Base-by-base conservation (phyloP, 2,797 vertebrate species). In the Todus mexicanus region DNA sequence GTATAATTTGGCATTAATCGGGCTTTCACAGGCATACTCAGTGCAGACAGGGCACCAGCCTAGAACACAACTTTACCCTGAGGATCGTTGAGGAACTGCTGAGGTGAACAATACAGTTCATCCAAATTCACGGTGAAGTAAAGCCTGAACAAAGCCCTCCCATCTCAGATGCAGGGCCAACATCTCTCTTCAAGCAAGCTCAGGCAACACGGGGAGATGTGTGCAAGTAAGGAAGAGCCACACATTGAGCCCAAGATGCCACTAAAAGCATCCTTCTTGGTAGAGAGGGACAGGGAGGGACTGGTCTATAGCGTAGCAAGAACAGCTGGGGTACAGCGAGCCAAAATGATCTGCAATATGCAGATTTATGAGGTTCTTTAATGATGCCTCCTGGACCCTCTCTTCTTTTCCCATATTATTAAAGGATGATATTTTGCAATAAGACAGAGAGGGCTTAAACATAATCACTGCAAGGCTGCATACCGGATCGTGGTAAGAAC, bases 21-120 rank as follows among this genome's bases (percentile, higher is more conserved):
- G 83, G 61, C 56, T 95, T 97, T 96, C 95, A 95, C 92, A 94
- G 92, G 84, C 87, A 51, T 83, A 61, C 93, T 96, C 84, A 65
- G 35, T 96, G 95, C 96, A 97, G 92, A 94, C 91, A 80, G 87
- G 90, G 93, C 94, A 96, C 85, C 64, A 94, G 87, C 68, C 87
- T 87, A 43, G 29, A 97, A 95, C 92, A 95, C 54, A 40, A 0
- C 82, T 85, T 84, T 93, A 92, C 93, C 92, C 91, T 63, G 51
- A 95, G 89, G 88, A 90, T 93, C 51, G 33, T 63, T 56, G 81
- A 80, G 70, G 82, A 95, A 47, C 89, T 94, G 80, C 96, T 90
- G 93, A 94, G 93, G 61, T 23, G 35, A 87, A 70, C 76, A 92
- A 89, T 66, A 83, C 84, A 95, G 85, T 38, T 85, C 54, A 90